Percentiles rank a stretch among this genome's conserved stretches.
Evolutionary conservation across 2,888 invertebrate species (phyloP).

Genomic region (Rhamnusium bicolor): DNA sequence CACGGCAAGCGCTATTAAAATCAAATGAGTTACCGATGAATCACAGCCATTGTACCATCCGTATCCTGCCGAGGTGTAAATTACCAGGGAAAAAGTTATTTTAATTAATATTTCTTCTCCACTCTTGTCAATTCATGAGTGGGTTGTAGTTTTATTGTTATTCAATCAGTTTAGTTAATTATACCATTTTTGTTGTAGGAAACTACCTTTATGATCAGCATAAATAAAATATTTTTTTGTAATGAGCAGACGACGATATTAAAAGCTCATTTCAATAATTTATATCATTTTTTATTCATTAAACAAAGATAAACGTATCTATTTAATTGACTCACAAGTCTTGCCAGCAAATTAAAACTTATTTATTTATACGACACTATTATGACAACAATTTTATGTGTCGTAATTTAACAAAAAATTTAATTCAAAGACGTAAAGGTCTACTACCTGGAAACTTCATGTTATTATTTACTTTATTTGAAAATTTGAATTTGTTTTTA

Average conservation of each 20-base stretch:
- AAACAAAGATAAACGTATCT: background rate
- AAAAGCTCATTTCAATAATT: background rate
- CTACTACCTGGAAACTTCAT: too few species aligned
- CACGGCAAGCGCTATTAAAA: constrained; percentile 53
- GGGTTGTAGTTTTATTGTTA: constrained; percentile 49
- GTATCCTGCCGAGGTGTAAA: constrained; percentile 55
- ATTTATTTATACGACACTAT: too few species aligned
- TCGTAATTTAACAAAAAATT: too few species aligned
- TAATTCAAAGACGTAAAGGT: too few species aligned
- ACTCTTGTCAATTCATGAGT: constrained; percentile 38
- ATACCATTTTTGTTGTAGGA: constrained; percentile 42
- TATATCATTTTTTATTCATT: background rate
- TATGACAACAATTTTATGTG: too few species aligned
- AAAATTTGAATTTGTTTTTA: too few species aligned
- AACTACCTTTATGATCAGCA: constrained; percentile 15
- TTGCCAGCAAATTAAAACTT: too few species aligned
- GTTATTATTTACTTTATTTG: too few species aligned
- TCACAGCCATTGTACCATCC: constrained; percentile 51
- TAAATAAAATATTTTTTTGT: background rate
- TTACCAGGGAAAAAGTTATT: constrained; percentile 54
- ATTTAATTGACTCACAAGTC: background rate
- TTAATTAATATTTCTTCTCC: constrained; percentile 55
- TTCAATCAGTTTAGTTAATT: constrained; percentile 46
- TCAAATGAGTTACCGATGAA: constrained; percentile 58
- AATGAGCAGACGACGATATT: background rate